Conservation (phyloP, 1,140 invertebrate species). For the Ephestia elutella region DNA sequence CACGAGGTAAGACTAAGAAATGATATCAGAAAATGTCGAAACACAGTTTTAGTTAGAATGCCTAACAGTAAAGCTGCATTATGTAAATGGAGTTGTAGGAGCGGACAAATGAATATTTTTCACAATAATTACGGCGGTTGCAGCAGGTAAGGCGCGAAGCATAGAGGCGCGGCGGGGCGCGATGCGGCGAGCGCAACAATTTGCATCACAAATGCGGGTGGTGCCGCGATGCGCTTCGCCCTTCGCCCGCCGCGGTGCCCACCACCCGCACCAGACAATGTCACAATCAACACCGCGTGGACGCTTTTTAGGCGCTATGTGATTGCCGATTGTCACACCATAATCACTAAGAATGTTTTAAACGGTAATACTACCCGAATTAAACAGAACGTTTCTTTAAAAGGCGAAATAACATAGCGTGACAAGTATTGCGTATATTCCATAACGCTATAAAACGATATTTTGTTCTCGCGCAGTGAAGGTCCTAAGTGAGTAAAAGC, state of each 20-base stretch:
- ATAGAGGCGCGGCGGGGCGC: constrained; percentile 30
- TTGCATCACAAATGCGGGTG: constrained; percentile 71
- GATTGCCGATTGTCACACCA: constrained; percentile 66
- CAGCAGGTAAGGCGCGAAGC: constrained; percentile 60
- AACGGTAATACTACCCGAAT: constrained; percentile 9
- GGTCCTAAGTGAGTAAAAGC: constrained; percentile 33
- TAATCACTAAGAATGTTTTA: constrained; percentile 38
- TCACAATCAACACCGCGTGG: constrained; percentile 70
- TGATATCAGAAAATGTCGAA: background rate
- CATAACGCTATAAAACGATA: constrained; percentile 27
- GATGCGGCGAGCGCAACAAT: constrained; percentile 57
- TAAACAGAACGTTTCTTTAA: background rate
- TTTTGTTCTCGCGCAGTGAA: constrained; percentile 37
- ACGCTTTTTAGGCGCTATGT: constrained; percentile 66
- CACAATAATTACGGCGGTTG: constrained; percentile 62
- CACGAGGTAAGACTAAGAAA: constrained; percentile 12
- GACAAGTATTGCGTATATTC: constrained; percentile 6
- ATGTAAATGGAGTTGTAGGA: constrained; percentile 53
- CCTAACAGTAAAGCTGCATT: constrained; percentile 29
- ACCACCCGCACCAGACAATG: constrained; percentile 55
- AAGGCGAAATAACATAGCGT: background rate
- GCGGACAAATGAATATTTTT: constrained; percentile 70
- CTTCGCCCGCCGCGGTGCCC: constrained; percentile 35
- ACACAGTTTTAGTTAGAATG: constrained; percentile 11
- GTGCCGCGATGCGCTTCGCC: constrained; percentile 41